Evolutionary conservation across 2,888 invertebrate species (phyloP), one percentile per base, ranked within the genome.

Genomic region (Ptilodon capucinus): DNA sequence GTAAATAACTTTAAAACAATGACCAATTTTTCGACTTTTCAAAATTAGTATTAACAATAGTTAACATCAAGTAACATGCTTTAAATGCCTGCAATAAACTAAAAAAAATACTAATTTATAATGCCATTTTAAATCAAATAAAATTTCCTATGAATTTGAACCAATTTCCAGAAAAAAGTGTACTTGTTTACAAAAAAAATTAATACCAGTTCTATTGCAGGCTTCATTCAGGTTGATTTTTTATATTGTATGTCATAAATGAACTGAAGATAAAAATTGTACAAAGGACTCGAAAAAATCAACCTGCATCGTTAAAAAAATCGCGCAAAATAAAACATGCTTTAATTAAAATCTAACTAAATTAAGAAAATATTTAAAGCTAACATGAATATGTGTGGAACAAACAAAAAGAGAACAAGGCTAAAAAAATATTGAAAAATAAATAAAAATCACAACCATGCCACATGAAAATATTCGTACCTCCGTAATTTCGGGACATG

Each of bases 361-460:
- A 14, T 13, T 14, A 18, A 42, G 4, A 32, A 39, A 46, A 40
- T 13, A 39, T 2, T 42, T 41, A 60, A 61, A 64, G 74, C 79
- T 82, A 84, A 82, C 68, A 79, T 82, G 83, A 74, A 81, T 79
- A 84, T 84, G 84, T 86, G 86, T 86, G 82, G 66, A 61, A 54
- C 55, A 60, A 63, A 57, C n/a, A n/a, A 48, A 57, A 57, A 66
- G 54, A 54, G 59, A 58, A 57, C 48, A 59, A 57, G 57, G 45
- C 14, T 51, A 52, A 21, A 52, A 55, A 48, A 42, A 50, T 51
- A 56, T 64, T 57, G 62, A 60, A 38, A 42, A 57, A 57, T 57
- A 60, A 58, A 55, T 54, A 57, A 49, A 44, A 66, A 64, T 65
- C 75, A 83, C 77, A 81, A 69, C 60, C 85, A 85, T 84, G 85